These are phyloP conservation scores for Pseudonaja textilis DNA, from an alignment of 2,113 vertebrate genomes.

Conservation along the genomic window DNA sequence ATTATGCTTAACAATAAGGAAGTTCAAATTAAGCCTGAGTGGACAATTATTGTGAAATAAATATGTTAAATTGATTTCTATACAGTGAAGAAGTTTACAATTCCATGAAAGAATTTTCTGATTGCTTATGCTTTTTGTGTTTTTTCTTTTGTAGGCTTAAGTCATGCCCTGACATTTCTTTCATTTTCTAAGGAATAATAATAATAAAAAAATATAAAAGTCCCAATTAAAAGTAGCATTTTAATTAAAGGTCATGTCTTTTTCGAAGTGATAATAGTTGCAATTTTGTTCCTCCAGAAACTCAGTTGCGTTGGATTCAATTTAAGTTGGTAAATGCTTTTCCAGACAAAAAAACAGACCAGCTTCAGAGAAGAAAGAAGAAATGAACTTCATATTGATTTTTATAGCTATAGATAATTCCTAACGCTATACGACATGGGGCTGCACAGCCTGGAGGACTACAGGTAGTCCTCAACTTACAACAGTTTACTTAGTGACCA, in stretches of 20 bases:
- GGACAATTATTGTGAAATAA: not conserved
- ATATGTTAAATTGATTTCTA: not conserved
- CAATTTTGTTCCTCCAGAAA: not conserved
- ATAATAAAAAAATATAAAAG: not conserved
- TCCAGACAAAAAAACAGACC: not conserved
- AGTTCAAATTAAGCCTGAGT: not conserved
- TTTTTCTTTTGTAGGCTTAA: not conserved
- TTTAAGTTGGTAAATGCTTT: not conserved
- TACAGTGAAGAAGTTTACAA: not conserved
- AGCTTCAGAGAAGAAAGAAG: not conserved
- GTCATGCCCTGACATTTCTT: not conserved
- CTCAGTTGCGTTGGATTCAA: not conserved
- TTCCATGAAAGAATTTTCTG: not conserved
- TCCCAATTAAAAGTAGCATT: not conserved
- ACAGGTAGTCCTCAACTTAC: not conserved
- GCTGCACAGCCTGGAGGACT: not conserved
- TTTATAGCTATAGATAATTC: not conserved
- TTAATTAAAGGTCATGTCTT: not conserved
- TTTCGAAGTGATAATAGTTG: not conserved
- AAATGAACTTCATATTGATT: not conserved
- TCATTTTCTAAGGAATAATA: not conserved
- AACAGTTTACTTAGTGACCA: not conserved
- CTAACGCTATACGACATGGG: not conserved
- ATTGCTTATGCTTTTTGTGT: not conserved
- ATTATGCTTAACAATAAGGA: not conserved